These are phyloP conservation scores for Nomada ferruginata DNA, from an alignment of 2,888 invertebrate genomes.

Conservation along the genomic window DNA sequence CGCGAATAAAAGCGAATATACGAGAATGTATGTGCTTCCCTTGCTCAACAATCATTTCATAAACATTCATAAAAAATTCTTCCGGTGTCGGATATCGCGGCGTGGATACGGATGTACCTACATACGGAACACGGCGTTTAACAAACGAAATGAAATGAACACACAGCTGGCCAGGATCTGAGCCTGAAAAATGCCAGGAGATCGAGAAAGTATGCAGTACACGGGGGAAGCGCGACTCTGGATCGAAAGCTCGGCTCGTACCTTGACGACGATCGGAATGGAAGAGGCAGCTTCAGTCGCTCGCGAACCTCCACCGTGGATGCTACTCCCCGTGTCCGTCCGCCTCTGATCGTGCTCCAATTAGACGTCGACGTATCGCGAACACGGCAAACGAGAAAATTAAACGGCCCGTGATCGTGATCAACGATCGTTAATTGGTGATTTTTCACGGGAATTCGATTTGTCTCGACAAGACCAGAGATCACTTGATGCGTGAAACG, in stretches of 20 bases:
- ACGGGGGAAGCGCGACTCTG: constrained; percentile 62
- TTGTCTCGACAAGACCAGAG: neutral
- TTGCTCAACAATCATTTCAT: neutral
- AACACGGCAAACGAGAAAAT: neutral
- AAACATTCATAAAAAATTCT: constrained; percentile 11
- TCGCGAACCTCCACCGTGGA: constrained; percentile 76
- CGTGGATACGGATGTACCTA: neutral
- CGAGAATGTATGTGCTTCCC: neutral
- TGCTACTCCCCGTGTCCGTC: constrained; percentile 60
- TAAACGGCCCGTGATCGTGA: neutral
- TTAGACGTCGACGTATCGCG: neutral
- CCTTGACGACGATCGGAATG: constrained; percentile 67
- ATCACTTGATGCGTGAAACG: constrained; percentile 30
- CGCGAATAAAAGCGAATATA: too few relatives aligned
- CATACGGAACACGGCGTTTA: constrained; percentile 16
- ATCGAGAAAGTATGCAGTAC: constrained; percentile 65
- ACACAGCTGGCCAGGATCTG: constrained; percentile 33
- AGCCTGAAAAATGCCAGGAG: constrained; percentile 59
- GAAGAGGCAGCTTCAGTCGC: constrained; percentile 76
- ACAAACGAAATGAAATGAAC: constrained; percentile 41
- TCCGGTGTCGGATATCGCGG: constrained; percentile 29
- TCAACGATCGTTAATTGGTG: neutral
- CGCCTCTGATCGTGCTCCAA: constrained; percentile 5
- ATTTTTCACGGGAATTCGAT: neutral
- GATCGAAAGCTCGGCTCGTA: constrained; percentile 70